Conservation (phyloP, 2,888 invertebrate species). For the Lepetodrilus schrolli region DNA sequence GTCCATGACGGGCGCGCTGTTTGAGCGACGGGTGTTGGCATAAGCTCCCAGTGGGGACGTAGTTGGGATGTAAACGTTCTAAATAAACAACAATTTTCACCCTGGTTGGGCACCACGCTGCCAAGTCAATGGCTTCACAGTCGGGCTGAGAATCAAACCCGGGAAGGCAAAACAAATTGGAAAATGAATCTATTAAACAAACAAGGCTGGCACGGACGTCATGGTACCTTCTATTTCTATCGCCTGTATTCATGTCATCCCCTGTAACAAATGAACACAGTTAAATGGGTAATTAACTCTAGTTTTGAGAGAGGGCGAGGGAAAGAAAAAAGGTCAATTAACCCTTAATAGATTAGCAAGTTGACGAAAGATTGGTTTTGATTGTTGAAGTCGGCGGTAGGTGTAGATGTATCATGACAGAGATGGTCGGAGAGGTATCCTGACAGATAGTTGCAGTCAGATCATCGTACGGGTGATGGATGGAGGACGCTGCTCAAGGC, state of each 20-base stretch:
- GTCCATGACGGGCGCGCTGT: too few relatives aligned
- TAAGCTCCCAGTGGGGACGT: conserved; percentile 30
- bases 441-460: too few relatives aligned
- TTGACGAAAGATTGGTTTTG: conserved; percentile 25
- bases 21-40: conserved; percentile 24
- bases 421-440: not conserved
- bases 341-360: not conserved
- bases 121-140: not conserved
- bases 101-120: not conserved
- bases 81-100: conserved; percentile 32
- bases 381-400: not conserved
- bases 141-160: not conserved
- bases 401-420: not conserved
- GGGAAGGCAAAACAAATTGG: conserved; percentile 4
- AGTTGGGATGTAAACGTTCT: conserved; percentile 27
- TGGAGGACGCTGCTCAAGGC: not conserved
- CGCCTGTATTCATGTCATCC: not conserved
- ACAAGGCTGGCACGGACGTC: not conserved
- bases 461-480: conserved; percentile 23
- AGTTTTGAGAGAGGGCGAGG: too few relatives aligned
- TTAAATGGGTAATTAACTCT: conserved; percentile 23
- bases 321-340: too few relatives aligned
- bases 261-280: conserved; percentile 27
- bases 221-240: not conserved
- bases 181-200: conserved; percentile 13